Evolutionary conservation across 2,797 vertebrate species (phyloP).

Genomic region (Diplodus sargus): DNA sequence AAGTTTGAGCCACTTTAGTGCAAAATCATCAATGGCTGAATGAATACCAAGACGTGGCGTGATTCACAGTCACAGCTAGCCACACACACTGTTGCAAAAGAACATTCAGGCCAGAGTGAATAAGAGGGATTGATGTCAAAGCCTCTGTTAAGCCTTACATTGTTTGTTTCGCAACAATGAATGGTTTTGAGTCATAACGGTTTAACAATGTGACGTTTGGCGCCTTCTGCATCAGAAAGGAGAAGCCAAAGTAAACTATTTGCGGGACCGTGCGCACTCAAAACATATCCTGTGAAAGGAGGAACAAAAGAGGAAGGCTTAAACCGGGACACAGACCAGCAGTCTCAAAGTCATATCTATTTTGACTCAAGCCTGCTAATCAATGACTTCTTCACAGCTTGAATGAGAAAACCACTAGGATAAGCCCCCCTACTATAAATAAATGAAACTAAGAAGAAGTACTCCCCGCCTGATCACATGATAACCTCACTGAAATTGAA

Average conservation of each 20-base stretch:
- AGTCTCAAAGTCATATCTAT: not conserved
- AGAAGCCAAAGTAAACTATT: not conserved
- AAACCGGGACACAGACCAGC: not conserved
- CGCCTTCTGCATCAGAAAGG: not conserved
- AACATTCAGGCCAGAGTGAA: not conserved
- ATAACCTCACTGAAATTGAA: not conserved
- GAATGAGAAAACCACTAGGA: too few relatives aligned
- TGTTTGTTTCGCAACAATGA: not conserved
- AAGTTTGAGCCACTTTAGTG: slow-evolving; percentile 29
- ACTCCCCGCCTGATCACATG: too few relatives aligned
- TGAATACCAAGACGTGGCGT: not conserved
- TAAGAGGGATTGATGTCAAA: not conserved
- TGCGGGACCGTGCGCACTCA: not conserved
- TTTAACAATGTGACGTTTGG: not conserved
- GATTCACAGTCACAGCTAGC: not conserved
- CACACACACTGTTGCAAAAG: not conserved
- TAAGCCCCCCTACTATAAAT: too few relatives aligned
- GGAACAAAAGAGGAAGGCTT: not conserved
- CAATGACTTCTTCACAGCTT: slow-evolving; percentile 7
- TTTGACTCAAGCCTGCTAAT: not conserved
- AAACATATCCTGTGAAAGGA: not conserved
- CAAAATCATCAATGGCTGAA: not conserved
- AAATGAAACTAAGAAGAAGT: too few relatives aligned
- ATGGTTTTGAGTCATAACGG: not conserved
- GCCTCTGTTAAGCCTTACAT: not conserved